Evolutionary conservation across 1,140 invertebrate species (phyloP).

Genomic region (Ips nitidus): DNA sequence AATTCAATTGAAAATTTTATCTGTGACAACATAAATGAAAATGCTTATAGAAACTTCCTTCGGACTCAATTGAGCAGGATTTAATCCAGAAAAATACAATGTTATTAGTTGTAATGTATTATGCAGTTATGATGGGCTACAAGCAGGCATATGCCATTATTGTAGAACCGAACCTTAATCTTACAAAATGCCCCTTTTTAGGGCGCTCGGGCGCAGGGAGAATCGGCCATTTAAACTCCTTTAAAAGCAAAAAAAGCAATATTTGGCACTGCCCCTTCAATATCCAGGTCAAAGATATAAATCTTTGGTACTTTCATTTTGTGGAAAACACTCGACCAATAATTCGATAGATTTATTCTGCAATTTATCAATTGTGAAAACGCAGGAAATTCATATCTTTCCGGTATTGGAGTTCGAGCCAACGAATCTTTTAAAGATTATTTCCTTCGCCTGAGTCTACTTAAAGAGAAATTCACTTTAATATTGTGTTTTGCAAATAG

Average conservation of each 20-base stretch:
- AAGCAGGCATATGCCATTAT: no score
- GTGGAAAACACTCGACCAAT: conserved; percentile 28
- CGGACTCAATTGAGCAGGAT: no score
- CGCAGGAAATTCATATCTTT: conserved; percentile 24
- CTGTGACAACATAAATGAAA: no score
- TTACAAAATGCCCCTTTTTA: no score
- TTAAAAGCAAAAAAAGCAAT: conserved; percentile 19
- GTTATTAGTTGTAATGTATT: no score
- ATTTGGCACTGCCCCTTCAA: conserved; percentile 24
- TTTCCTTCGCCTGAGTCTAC: background rate
- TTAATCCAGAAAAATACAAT: no score
- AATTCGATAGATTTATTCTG: conserved; percentile 30
- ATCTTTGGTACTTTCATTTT: conserved; percentile 29
- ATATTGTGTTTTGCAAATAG: no score
- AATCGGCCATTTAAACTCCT: conserved; percentile 9
- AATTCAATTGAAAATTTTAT: no score
- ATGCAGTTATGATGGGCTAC: no score
- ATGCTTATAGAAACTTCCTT: no score
- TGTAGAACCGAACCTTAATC: no score
- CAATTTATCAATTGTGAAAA: conserved; percentile 33
- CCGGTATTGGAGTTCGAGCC: conserved; percentile 3
- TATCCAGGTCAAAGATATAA: conserved; percentile 26
- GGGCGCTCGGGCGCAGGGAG: background rate
- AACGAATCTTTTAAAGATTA: conserved; percentile 7
- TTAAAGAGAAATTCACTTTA: no score